Percentiles rank a stretch among this genome's conserved stretches.
Evolutionary conservation across 2,888 invertebrate species (phyloP).

Genomic region (Cerastoderma edule): DNA sequence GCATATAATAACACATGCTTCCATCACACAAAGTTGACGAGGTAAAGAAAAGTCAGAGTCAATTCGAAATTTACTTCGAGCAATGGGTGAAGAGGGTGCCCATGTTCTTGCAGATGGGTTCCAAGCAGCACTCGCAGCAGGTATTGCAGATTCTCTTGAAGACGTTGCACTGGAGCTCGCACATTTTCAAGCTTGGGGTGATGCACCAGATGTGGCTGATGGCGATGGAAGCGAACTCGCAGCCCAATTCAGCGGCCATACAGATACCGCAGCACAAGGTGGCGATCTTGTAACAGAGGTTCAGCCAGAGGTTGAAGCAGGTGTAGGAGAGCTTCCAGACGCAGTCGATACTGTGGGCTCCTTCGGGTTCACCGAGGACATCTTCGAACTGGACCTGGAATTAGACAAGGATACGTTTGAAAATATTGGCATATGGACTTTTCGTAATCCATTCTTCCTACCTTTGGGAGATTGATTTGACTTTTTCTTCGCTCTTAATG

Average conservation of each 20-base stretch:
- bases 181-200: conserved; percentile 62
- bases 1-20: too few species aligned
- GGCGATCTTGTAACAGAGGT: conserved; percentile 89
- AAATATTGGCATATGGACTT: too few species aligned
- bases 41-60: too few species aligned
- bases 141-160: conserved; percentile 49
- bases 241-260: conserved; percentile 87
- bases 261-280: conserved; percentile 88
- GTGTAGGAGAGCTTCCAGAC: conserved; percentile 88
- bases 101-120: conserved; percentile 62
- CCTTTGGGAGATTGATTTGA: too few species aligned
- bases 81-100: conserved; percentile 63
- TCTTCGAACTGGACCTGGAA: conserved; percentile 69
- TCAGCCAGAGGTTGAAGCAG: conserved; percentile 88
- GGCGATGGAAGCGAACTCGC: conserved; percentile 85
- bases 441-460: too few species aligned
- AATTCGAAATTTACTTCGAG: too few species aligned
- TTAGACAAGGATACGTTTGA: too few species aligned
- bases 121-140: conserved; percentile 55
- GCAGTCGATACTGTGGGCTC: conserved; percentile 86
- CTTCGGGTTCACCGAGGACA: conserved; percentile 75
- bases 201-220: conserved; percentile 72
- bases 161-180: conserved; percentile 84
- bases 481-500: too few species aligned
- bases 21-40: too few species aligned